Base-by-base conservation (phyloP, 2,797 vertebrate species). In the Podarcis siculus region DNA sequence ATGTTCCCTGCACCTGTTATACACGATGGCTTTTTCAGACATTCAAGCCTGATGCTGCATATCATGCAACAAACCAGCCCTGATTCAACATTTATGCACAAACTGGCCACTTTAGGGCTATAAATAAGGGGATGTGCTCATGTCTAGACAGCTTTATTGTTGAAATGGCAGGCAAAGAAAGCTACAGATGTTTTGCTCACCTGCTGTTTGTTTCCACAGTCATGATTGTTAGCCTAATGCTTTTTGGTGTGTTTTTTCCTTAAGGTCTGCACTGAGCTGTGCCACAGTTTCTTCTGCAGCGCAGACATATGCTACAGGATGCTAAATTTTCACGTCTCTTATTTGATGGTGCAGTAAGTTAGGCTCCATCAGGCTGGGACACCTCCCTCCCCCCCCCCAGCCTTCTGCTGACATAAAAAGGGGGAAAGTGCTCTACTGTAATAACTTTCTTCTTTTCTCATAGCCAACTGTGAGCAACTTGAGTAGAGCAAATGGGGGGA, bases 81-180 rank as follows among this genome's bases (percentile, higher is more conserved):
- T 17, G 35, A 69, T n/a, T 82, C 67, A 82, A 69, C 69, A 73
- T 82, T 39, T 76, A 66, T 67, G 13, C 27, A 8, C n/a, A 49
- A 75, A 30, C 35, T 10, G 32, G 45, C 27, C 66, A 0, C 23
- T 25, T 86, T 83, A 82, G 90, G 81, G 79, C 39, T 86, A 87
- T 58, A 2, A n/a, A 88, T 87, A 17, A 6, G 86, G 79, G 15
- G 86, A 5, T 30, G 66, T 8, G 76, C 86, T 75, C 32, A 75
- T 19, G 25, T 90, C 79, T 1, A 3, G 1, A 19, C 1, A 82
- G 7, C 2, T 79, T 72, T 37, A 87, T 67, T 42, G 84, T 15
- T 49, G 79, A 90, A 67, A 58, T 9, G 35, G 45, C 58, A 76
- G 77, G 35, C 2, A 89, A 90, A 91, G 21, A 82, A 92, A 88